A percentile compares a stretch with the other conserved stretches of the same genome.
Evolutionary conservation across 2,797 vertebrate species (phyloP).

Genomic region (Enteromius unitaeniatus): DNA sequence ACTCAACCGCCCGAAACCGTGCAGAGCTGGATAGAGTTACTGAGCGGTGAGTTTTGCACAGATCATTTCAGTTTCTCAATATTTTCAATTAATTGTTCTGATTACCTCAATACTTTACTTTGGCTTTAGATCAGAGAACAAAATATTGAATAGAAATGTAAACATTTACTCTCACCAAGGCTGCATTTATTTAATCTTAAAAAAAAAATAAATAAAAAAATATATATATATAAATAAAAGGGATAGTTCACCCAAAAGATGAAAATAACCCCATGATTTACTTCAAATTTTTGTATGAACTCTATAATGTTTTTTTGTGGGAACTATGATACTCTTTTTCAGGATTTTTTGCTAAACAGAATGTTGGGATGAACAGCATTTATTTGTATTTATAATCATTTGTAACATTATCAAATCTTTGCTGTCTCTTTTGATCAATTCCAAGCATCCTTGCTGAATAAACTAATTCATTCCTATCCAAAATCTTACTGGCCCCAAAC

Average conservation of each 20-base stretch:
- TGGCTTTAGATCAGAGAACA: neutral
- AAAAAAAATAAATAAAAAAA: neutral
- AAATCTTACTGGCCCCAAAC: neutral
- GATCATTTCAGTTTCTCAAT: neutral
- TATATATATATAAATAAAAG: no score
- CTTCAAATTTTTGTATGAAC: neutral
- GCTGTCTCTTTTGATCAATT: neutral
- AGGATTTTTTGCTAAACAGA: neutral
- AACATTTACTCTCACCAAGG: neutral
- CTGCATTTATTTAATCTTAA: neutral
- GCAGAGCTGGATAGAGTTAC: slow-evolving; percentile 97
- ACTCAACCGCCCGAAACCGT: slow-evolving; percentile 96
- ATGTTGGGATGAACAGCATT: neutral
- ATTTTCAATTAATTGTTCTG: neutral
- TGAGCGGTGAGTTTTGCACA: slow-evolving; percentile 87
- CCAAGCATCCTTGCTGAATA: neutral
- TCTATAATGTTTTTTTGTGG: neutral
- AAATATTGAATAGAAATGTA: neutral
- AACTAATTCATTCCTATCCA: neutral
- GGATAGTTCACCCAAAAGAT: neutral
- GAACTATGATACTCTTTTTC: neutral
- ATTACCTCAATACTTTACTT: neutral
- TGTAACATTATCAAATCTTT: neutral
- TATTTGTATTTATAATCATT: neutral
- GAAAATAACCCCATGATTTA: neutral